A percentile compares a stretch with the other conserved stretches of the same genome.
phyloP scores from a whole-genome alignment of 2,113 vertebrate genomes.

The Actinemys pallida region DNA sequence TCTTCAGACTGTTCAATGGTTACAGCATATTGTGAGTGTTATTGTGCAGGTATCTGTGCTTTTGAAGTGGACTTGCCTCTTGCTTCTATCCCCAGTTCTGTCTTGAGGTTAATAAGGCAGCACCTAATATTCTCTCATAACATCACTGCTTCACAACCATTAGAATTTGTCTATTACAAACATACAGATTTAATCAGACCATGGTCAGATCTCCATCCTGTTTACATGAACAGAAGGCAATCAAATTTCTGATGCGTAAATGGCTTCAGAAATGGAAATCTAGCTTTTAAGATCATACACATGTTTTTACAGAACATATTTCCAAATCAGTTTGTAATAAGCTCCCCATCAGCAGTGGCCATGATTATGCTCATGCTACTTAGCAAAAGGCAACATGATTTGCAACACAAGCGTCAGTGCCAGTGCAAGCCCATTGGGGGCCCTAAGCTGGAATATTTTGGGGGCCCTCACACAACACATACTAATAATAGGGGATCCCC shows the following conservation, averaged over 20 bases:
- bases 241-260: neutral
- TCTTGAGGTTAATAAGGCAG: neutral
- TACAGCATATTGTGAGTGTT: neutral
- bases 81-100: neutral
- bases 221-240: neutral
- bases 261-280: neutral
- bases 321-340: neutral
- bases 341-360: neutral
- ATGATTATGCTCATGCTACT: neutral
- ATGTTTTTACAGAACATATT: neutral
- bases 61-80: neutral
- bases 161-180: neutral
- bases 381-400: neutral
- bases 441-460: neutral
- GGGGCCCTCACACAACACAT: neutral
- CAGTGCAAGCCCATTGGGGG: neutral
- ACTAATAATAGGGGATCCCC: neutral
- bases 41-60: neutral
- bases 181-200: neutral
- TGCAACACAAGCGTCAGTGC: neutral
- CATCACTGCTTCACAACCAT: neutral
- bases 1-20: neutral
- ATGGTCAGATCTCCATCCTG: neutral
- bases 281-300: neutral
- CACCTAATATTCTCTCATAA: neutral